phyloP scores from a whole-genome alignment of 2,888 invertebrate genomes.

The Apodemia zela region DNA sequence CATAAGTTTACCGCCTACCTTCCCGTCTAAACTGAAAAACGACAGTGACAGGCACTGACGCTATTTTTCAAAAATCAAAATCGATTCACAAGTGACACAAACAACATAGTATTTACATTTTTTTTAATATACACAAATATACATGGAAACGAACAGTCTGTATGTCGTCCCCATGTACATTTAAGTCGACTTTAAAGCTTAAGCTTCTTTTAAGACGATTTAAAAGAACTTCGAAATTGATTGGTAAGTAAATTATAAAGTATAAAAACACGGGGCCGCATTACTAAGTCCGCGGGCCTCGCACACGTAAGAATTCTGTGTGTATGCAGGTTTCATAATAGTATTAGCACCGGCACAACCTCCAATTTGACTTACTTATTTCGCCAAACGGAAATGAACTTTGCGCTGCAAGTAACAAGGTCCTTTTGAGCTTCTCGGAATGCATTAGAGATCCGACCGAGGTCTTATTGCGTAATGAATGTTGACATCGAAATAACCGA shows the following conservation, averaged over 20 bases:
- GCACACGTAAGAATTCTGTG: conserved; percentile 33
- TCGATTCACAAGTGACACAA: no score
- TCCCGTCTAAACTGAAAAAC: no score
- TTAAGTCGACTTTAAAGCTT: no score
- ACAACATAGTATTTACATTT: no score
- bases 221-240: background rate
- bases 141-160: no score
- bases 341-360: conserved; percentile 37
- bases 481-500: conserved; percentile 60
- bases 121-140: no score
- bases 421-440: conserved; percentile 19
- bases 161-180: no score
- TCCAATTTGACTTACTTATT: conserved; percentile 40
- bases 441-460: conserved; percentile 40
- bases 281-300: background rate
- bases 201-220: background rate
- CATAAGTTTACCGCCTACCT: no score
- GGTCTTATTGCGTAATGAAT: conserved; percentile 71
- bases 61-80: no score
- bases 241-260: background rate
- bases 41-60: no score
- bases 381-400: conserved; percentile 29
- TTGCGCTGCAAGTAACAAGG: conserved; percentile 28
- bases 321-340: conserved; percentile 48
- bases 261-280: background rate